These are phyloP conservation scores for Suricata suricatta DNA, from an alignment of 2,113 vertebrate species.

Conservation along the genomic window DNA sequence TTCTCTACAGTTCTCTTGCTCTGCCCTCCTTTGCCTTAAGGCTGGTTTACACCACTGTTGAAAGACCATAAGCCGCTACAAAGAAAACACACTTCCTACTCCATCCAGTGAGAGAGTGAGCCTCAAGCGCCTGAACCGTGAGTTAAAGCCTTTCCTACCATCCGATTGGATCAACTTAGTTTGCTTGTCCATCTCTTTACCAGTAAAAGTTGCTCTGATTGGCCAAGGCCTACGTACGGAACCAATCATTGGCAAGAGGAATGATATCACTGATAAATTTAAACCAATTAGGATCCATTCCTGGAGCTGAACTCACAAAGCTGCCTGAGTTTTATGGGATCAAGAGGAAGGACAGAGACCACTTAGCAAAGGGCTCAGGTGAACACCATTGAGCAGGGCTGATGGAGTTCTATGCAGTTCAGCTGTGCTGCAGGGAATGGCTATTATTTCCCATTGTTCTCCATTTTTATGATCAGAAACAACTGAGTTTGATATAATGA, in stretches of 20 bases:
- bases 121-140: rapidly evolving
- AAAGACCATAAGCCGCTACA: rapidly evolving
- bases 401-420: rapidly evolving
- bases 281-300: neutral
- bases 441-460: neutral
- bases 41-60: too few relatives aligned
- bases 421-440: neutral
- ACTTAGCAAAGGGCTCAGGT: neutral
- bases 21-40: neutral
- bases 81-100: rapidly evolving
- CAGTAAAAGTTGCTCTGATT: neutral
- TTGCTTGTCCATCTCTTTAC: neutral
- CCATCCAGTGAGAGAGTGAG: too few relatives aligned
- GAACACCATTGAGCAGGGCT: neutral
- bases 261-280: neutral
- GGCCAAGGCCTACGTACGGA: neutral
- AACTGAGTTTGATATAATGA: neutral
- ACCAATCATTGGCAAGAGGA: neutral
- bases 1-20: neutral
- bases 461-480: neutral
- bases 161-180: neutral
- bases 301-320: neutral
- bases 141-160: neutral
- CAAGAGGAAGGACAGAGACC: neutral
- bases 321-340: neutral